Evolutionary conservation across 2,113 vertebrate genomes (phyloP).

Genomic region (Synchiropus splendidus): DNA sequence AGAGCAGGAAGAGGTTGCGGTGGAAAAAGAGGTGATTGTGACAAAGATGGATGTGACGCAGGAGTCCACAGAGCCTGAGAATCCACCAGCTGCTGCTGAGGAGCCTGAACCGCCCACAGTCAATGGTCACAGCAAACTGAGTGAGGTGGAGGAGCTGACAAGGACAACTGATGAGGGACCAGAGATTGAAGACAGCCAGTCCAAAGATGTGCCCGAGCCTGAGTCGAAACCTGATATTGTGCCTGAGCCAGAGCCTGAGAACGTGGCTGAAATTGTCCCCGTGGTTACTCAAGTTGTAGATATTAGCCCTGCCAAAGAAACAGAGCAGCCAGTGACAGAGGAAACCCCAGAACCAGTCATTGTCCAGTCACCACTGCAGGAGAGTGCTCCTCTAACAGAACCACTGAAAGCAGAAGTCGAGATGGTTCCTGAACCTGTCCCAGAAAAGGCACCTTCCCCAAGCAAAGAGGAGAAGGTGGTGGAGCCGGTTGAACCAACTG

Average conservation of each 20-base stretch:
- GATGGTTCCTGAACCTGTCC: too few species aligned
- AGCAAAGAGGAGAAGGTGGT: constrained; percentile 5
- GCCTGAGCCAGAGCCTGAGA: constrained; percentile 40
- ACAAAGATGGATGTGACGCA: constrained; percentile 23
- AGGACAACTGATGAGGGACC: constrained; percentile 17
- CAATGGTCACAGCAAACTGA: constrained; percentile 16
- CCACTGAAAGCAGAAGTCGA: constrained; percentile 13
- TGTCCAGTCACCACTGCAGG: too few species aligned
- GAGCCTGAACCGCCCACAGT: constrained; percentile 21
- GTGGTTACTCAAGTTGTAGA: neutral
- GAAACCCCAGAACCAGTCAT: too few species aligned
- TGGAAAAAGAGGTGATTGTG: constrained; percentile 29
- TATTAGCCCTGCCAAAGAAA: too few species aligned
- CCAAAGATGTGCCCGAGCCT: constrained; percentile 10
- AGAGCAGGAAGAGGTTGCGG: constrained; percentile 28
- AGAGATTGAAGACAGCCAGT: neutral
- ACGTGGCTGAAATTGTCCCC: constrained; percentile 21
- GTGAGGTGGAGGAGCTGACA: neutral
- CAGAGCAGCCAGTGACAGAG: too few species aligned
- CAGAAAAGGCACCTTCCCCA: too few species aligned
- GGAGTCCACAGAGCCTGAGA: constrained; percentile 33
- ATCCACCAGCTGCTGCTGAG: constrained; percentile 30
- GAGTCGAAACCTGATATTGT: constrained; percentile 26
- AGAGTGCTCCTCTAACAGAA: constrained; percentile 2
- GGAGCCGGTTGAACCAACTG: constrained; percentile 2